Base-by-base conservation (phyloP, 2,113 vertebrate species). In the Mesocricetus auratus region DNA sequence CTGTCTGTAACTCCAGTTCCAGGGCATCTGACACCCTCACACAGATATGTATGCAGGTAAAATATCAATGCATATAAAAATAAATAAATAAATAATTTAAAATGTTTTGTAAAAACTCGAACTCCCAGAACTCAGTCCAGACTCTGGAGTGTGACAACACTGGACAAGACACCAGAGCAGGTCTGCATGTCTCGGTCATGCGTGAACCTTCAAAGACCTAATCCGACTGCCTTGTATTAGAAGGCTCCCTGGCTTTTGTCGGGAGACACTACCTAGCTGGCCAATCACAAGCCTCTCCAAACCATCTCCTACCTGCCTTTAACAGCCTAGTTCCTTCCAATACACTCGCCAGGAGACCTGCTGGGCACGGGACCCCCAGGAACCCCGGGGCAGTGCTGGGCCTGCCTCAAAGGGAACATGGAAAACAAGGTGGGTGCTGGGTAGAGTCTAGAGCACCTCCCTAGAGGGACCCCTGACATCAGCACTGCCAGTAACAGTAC, bases 331-430 rank as follows among this genome's bases (percentile, higher is more conserved):
- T 12, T 15, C 60, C 81, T 42, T 26, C 24, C 12, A 31, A 68
- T 69, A 42, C 21, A 5, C 64, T 92, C 11, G 29, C 53, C 15
- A 6, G 16, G 17, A 77, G 93, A 26, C 29, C 58, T 33, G 21
- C 33, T 0, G 22, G 31, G 17, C 21, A 39, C 3, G 3, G 47
- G 33, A 12, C 22, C 4, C 31, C 21, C 33, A 2, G 3, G 47
- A 26, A 12, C 22, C 4, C 31, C 81, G 39, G 33, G 24, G 16
- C 1, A 60, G 58, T 42, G 66, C 33, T 0, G 10, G 64, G 47
- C 8, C 26, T 36, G 5, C 53, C 11, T 10, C 71, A 45, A 50
- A 42, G 19, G 33, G 58, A 29, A 77, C 56, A 4, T 7, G 12
- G 82, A 66, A 68, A 15, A 45, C 47, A 60, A 21, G 3, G 39